phyloP scores from a whole-genome alignment of 2,113 vertebrate species.

The Xenopus borealis region DNA sequence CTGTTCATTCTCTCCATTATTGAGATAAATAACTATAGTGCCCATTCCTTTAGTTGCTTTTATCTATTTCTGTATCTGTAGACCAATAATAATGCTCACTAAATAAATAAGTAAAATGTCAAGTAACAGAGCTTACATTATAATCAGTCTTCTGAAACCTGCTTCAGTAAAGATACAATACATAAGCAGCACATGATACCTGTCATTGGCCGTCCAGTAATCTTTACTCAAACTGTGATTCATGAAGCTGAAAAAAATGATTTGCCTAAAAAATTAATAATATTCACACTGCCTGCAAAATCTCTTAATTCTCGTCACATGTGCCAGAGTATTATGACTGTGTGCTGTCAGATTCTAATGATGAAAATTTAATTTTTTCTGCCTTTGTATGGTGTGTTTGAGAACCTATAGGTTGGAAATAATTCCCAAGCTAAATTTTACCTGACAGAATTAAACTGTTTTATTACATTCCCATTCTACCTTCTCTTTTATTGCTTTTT shows the following conservation, averaged over 20 bases:
- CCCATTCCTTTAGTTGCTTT: neutral
- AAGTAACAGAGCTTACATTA: slow-evolving; percentile 48
- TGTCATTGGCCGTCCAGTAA: slow-evolving; percentile 59
- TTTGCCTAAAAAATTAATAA: slow-evolving; percentile 58
- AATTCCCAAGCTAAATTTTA: slow-evolving; percentile 54
- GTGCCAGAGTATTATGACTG: slow-evolving; percentile 68
- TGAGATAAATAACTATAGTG: slow-evolving; percentile 6
- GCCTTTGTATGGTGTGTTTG: slow-evolving; percentile 59
- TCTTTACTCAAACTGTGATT: slow-evolving; percentile 42
- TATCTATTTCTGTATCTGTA: slow-evolving; percentile 38
- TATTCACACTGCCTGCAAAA: slow-evolving; percentile 51
- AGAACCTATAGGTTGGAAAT: slow-evolving; percentile 59
- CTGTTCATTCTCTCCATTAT: neutral
- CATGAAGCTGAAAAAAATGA: slow-evolving; percentile 55
- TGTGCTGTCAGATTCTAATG: slow-evolving; percentile 65
- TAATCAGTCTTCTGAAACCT: slow-evolving; percentile 51
- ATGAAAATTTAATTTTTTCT: slow-evolving; percentile 61
- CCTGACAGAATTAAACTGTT: slow-evolving; percentile 49
- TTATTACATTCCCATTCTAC: slow-evolving; percentile 1
- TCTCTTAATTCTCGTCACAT: slow-evolving; percentile 61
- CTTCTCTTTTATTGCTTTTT: slow-evolving; percentile 17
- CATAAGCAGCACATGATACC: slow-evolving; percentile 36
- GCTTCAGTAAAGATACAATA: slow-evolving; percentile 49
- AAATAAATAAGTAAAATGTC: slow-evolving; percentile 52
- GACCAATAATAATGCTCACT: slow-evolving; percentile 50